These are phyloP conservation scores for Orientallactaga bullata DNA, from an alignment of 2,113 vertebrate genomes.

Conservation along the genomic window DNA sequence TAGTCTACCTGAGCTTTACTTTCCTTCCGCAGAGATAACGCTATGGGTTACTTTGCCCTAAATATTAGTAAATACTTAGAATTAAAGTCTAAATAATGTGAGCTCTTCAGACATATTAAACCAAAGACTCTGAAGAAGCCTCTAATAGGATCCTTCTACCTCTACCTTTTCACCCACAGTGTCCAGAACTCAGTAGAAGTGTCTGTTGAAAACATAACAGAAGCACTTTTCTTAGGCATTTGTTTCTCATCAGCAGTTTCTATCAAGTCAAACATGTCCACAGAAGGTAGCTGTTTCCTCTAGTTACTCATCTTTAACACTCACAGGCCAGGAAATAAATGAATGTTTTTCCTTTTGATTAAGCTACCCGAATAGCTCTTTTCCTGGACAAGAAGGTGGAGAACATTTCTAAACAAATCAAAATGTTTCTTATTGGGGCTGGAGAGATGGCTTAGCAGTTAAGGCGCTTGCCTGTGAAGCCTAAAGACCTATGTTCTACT, in stretches of 20 bases:
- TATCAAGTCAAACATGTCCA: conserved; percentile 10
- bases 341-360: conserved; percentile 3
- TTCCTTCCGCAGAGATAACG: not conserved
- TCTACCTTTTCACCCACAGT: not conserved
- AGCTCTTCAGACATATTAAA: conserved; percentile 21
- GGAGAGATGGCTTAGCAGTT: too few species aligned
- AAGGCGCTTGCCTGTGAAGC: too few species aligned
- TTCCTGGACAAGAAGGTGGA: not conserved
- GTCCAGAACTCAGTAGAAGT: not conserved
- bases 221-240: conserved; percentile 2
- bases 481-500: too few species aligned
- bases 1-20: not conserved
- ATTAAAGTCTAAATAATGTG: conserved; percentile 10
- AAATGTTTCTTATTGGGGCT: conserved; percentile 4
- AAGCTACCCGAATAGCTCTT: conserved; percentile 1
- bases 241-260: conserved; percentile 33
- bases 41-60: not conserved
- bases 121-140: conserved; percentile 5
- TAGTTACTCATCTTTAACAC: conserved; percentile 40
- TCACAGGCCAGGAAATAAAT: conserved; percentile 38
- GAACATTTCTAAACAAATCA: conserved; percentile 2
- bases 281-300: not conserved
- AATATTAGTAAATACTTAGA: not conserved
- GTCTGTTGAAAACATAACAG: conserved; percentile 19
- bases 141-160: not conserved